Percentiles rank a stretch among this genome's conserved stretches.
Conservation (phyloP, 2,797 vertebrate species). For the Sarcophilus harrisii region DNA sequence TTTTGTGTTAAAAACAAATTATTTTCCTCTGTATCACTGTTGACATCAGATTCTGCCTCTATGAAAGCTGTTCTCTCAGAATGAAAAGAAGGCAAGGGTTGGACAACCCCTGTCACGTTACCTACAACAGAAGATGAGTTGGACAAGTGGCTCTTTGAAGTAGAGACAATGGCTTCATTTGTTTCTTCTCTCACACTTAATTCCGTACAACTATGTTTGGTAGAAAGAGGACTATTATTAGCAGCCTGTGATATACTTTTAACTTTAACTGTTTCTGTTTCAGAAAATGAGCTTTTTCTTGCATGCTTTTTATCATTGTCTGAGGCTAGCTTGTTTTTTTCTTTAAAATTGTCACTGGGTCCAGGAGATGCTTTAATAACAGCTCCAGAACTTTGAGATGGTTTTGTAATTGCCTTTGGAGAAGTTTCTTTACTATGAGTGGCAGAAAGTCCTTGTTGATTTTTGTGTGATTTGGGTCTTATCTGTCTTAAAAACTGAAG, state of each 20-base stretch:
- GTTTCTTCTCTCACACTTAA: background rate
- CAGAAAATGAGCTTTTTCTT: background rate
- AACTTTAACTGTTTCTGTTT: constrained; percentile 10
- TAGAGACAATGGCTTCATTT: background rate
- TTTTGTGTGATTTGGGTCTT: constrained; percentile 58
- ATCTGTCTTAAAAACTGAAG: constrained; percentile 82
- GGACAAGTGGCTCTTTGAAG: background rate
- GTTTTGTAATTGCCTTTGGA: fast-evolving
- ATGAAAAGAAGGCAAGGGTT: background rate
- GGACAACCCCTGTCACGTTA: background rate
- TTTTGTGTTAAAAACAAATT: constrained; percentile 87
- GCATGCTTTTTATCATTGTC: background rate
- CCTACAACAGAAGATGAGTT: background rate
- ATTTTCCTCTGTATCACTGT: constrained; percentile 75
- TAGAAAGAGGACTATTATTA: background rate
- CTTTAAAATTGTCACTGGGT: background rate
- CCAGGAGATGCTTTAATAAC: background rate
- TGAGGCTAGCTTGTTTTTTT: background rate
- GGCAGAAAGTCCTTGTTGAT: background rate
- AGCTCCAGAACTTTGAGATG: background rate
- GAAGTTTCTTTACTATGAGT: background rate
- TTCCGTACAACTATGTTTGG: background rate
- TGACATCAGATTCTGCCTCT: constrained; percentile 40
- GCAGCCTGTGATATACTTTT: fast-evolving
- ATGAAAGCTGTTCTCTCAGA: background rate